Evolutionary conservation across 2,888 invertebrate genomes (phyloP).

Genomic region (Atethmia centrago): DNA sequence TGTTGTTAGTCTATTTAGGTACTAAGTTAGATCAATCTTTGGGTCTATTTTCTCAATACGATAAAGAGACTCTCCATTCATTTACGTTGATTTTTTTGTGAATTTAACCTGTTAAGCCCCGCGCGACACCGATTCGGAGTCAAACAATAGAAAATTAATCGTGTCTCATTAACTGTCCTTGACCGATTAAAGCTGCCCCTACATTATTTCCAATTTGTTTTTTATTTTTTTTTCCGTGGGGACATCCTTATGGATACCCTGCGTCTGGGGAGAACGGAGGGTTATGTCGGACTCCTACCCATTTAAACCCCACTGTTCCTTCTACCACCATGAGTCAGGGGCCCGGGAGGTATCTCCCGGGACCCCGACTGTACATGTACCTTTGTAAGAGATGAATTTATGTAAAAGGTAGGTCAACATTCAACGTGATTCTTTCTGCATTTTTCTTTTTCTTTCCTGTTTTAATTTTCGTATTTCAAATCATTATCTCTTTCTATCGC

Average conservation of each 20-base stretch:
- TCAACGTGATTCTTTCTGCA: no score
- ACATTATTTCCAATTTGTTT: not conserved
- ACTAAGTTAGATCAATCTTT: not conserved
- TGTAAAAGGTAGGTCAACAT: not conserved
- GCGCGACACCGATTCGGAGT: no score
- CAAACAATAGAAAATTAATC: no score
- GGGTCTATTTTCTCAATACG: not conserved
- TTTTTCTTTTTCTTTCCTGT: not conserved
- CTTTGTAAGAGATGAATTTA: not conserved
- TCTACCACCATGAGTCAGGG: no score
- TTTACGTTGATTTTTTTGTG: not conserved
- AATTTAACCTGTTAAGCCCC: no score
- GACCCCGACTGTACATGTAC: not conserved
- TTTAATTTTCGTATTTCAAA: not conserved
- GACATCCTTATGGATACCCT: not conserved
- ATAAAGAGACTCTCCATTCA: not conserved
- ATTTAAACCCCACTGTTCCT: not conserved
- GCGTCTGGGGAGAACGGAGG: not conserved
- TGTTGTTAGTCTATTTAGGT: not conserved
- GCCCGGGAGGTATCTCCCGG: not conserved
- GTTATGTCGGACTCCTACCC: not conserved
- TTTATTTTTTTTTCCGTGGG: not conserved
- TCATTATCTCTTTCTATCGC: not conserved
- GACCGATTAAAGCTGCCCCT: not conserved
- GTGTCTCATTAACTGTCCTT: no score